Conservation (phyloP, 2,888 invertebrate species). For the Boloria euphrosyne region DNA sequence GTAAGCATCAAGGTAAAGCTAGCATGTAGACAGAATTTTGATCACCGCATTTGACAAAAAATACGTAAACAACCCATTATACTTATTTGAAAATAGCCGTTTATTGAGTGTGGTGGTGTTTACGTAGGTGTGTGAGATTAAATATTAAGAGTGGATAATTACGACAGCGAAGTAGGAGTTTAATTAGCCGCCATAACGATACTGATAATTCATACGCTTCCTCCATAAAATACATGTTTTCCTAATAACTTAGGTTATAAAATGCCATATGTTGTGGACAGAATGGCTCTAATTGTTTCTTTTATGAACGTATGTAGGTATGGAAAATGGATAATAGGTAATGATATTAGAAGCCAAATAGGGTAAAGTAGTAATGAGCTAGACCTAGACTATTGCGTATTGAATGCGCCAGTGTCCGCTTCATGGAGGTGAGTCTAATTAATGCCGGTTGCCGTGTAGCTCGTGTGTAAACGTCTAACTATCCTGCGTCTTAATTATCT, state of each 20-base stretch:
- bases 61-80: conserved; percentile 30
- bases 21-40: conserved; percentile 34
- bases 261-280: conserved; percentile 17
- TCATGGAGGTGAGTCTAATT: conserved; percentile 33
- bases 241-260: conserved; percentile 18
- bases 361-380: conserved; percentile 42
- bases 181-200: conserved; percentile 32
- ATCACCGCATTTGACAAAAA: conserved; percentile 23
- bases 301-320: conserved; percentile 10
- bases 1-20: conserved; percentile 52
- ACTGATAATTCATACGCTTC: conserved; percentile 23
- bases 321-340: conserved; percentile 14
- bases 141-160: conserved; percentile 32
- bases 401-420: conserved; percentile 32
- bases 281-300: conserved; percentile 10
- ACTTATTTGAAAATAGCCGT: conserved; percentile 26
- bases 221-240: conserved; percentile 26
- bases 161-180: conserved; percentile 32
- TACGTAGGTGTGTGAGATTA: conserved; percentile 35
- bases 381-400: conserved; percentile 17
- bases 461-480: conserved; percentile 15
- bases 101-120: conserved; percentile 30
- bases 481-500: conserved; percentile 16
- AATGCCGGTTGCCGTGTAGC: conserved; percentile 28
- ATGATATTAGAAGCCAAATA: conserved; percentile 39